Evolutionary conservation across 1,140 invertebrate species (phyloP), one percentile per base, ranked within the genome.

Genomic region (Zaprionus tsacasi): DNA sequence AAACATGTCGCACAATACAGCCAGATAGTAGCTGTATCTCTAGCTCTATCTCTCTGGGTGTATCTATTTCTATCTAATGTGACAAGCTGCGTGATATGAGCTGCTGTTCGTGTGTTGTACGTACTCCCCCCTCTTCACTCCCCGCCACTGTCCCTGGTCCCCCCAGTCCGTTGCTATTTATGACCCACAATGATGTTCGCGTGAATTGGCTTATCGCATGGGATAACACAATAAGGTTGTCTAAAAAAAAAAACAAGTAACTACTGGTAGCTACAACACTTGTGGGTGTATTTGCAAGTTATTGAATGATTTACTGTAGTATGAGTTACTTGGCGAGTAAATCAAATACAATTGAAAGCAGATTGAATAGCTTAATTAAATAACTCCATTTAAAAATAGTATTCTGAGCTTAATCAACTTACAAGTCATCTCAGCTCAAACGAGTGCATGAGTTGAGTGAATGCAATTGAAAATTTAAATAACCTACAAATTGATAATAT

Each of bases 91-190:
- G 38, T 69, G 71, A 74, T 74, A 69, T 45, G 71, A 60, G 27
- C 55, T 25, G 21, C 55, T 67, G 56, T 57, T 61, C 40, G 52
- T 36, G 36, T 17, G n/a, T 54, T 55, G 45, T 36, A 55, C 52
- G 55, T 43, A 43, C 64, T 40, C 38, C 38, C 1, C 12, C 50
- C 35, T 60, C 50, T 6, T 43, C 45, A 27, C 35, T 54, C 58
- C 43, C 43, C 64, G n/a, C 13, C 38, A 1, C 12, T 58, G 27
- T 6, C 3, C 27, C 3, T 30, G 1, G 27, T 30, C 35, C 52
- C 50, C 35, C 11, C 69, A 55, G 63, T 67, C 45, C 58, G 63
- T 45, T 40, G 70, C 33, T 73, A 73, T 73, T 73, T 73, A 68
- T 73, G 56, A 13, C 36, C 45, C 55, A 60, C 15, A 52, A 55